Percentiles rank a stretch among this genome's conserved stretches.
Evolutionary conservation across 2,888 invertebrate genomes (phyloP).

Genomic region (Harpalus rubripes): DNA sequence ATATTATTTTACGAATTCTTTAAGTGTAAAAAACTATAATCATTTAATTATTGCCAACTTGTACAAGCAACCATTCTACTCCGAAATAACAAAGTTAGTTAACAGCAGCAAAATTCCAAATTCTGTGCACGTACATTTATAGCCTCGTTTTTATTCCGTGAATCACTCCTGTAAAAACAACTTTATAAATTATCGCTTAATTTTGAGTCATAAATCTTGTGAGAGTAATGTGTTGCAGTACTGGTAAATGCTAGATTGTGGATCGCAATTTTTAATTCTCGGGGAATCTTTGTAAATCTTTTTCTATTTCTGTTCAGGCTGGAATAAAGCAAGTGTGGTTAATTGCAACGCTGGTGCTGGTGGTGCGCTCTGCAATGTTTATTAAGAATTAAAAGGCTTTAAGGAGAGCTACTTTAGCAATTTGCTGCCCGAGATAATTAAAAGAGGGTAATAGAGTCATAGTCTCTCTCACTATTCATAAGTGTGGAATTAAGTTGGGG

Average conservation of each 20-base stretch:
- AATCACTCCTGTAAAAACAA: slow-evolving; percentile 9
- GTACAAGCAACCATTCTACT: too few species aligned
- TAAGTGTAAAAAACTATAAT: too few species aligned
- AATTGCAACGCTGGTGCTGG: too few species aligned
- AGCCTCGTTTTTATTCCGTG: neutral
- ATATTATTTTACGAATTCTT: too few species aligned
- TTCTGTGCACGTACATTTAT: too few species aligned
- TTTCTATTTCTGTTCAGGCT: neutral
- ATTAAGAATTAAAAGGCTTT: neutral
- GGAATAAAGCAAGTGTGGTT: too few species aligned
- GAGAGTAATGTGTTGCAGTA: neutral
- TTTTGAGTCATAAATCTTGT: neutral
- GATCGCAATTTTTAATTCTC: neutral
- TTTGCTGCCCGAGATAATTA: neutral
- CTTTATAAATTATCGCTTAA: slow-evolving; percentile 1
- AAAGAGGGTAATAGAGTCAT: neutral
- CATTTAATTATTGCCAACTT: too few species aligned
- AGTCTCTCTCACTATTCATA: too few species aligned
- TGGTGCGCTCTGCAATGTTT: neutral
- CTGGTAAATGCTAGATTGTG: neutral
- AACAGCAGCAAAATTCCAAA: too few species aligned
- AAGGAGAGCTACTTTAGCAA: slow-evolving; percentile 7
- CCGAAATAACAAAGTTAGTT: too few species aligned
- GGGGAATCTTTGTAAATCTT: slow-evolving; percentile 2
- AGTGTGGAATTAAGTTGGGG: too few species aligned